Evolutionary conservation across 30 jellyfish, hydroid and myxozoan species (phyloP).

Genomic region (Hydractinia symbiolongicarpus): DNA sequence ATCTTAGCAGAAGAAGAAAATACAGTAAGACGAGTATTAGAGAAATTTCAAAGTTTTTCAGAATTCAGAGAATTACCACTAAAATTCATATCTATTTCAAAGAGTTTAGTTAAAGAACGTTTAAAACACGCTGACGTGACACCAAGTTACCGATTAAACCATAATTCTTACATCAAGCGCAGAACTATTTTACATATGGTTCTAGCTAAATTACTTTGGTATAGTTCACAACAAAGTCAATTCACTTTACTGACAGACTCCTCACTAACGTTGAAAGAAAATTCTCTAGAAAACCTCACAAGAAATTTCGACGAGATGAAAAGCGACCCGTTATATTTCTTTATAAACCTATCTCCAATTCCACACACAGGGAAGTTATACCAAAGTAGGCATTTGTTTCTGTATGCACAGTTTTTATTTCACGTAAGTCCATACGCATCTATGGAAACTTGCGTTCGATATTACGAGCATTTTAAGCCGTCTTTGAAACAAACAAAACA

Average conservation of each 20-base stretch:
- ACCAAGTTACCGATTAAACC: not conserved
- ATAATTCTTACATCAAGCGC: not conserved
- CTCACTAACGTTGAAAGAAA: not conserved
- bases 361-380: too few species aligned
- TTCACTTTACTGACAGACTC: slow-evolving; percentile 1
- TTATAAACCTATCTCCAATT: too few species aligned
- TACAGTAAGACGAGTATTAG: too few species aligned
- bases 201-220: not conserved
- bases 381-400: too few species aligned
- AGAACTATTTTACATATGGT: not conserved
- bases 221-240: not conserved
- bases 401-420: too few species aligned
- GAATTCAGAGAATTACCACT: not conserved
- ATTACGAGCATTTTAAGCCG: too few species aligned
- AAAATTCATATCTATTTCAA: not conserved
- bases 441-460: too few species aligned
- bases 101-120: not conserved
- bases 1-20: too few species aligned
- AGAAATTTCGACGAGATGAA: not conserved
- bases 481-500: too few species aligned
- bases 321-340: not conserved
- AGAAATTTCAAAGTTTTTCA: not conserved
- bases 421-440: too few species aligned
- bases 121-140: not conserved
- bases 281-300: not conserved